Conservation (phyloP, 1,140 invertebrate species). For the Pseudachorutes palmiensis region DNA sequence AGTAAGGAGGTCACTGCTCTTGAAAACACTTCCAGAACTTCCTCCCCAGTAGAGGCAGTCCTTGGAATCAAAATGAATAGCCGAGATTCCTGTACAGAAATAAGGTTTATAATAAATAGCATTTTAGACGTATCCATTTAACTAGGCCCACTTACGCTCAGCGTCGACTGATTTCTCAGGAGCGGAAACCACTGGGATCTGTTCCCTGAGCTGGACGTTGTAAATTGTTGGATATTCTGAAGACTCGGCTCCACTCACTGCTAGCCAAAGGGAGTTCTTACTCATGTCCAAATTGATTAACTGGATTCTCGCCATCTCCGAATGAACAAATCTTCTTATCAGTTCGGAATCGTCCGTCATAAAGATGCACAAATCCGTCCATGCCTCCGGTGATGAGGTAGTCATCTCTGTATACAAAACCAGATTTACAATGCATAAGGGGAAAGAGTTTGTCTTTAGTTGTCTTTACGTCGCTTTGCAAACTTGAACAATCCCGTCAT, state of each 20-base stretch:
- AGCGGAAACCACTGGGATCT: neutral
- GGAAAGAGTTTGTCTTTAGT: neutral
- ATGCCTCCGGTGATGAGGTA: neutral
- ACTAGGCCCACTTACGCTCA: neutral
- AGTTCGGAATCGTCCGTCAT: neutral
- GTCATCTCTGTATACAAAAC: neutral
- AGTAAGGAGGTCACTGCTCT: neutral
- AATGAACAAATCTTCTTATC: neutral
- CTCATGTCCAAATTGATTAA: slow-evolving; percentile 2
- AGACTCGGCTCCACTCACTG: neutral
- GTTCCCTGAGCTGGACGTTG: neutral
- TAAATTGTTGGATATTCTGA: neutral
- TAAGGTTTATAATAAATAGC: neutral
- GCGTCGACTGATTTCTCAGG: neutral
- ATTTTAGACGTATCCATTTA: neutral
- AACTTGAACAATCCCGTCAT: neutral
- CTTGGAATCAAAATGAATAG: slow-evolving; percentile 1
- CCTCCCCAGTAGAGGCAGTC: slow-evolving; percentile 1
- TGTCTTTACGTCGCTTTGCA: neutral
- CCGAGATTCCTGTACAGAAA: neutral
- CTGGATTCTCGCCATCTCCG: neutral
- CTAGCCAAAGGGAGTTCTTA: neutral
- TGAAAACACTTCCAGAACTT: neutral
- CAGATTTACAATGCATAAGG: neutral
- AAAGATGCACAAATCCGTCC: neutral